Conservation (phyloP, 2,113 vertebrate species). For the Crotalus viridis region DNA sequence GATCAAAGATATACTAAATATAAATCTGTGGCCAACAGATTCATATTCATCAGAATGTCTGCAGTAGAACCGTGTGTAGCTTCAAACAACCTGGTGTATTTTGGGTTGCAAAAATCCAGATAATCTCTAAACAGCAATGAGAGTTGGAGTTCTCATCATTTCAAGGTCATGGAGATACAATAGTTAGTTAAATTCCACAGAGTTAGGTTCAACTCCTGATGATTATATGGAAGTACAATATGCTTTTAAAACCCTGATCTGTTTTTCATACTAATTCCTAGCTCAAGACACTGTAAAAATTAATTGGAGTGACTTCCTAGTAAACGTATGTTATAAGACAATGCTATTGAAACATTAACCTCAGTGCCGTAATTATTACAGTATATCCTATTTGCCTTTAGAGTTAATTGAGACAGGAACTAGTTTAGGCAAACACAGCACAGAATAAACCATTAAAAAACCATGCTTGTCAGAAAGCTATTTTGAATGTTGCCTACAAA, state of each 20-base stretch:
- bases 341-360: background rate
- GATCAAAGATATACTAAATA: background rate
- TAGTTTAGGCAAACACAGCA: background rate
- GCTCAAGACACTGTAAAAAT: background rate
- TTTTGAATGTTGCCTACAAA: conserved; percentile 19
- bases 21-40: background rate
- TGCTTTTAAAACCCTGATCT: background rate
- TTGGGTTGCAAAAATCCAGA: background rate
- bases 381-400: background rate
- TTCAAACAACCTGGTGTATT: background rate
- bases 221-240: background rate
- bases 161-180: background rate
- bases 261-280: background rate
- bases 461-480: conserved; percentile 6
- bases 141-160: background rate
- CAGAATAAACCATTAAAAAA: background rate
- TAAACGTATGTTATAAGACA: background rate
- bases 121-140: background rate
- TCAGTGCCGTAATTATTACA: background rate
- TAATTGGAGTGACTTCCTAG: background rate
- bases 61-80: background rate
- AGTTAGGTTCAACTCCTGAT: background rate
- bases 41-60: background rate
- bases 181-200: background rate
- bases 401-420: background rate